Evolutionary conservation across 2,888 invertebrate species (phyloP), one percentile per base, ranked within the genome.

Genomic region (Leucania comma): DNA sequence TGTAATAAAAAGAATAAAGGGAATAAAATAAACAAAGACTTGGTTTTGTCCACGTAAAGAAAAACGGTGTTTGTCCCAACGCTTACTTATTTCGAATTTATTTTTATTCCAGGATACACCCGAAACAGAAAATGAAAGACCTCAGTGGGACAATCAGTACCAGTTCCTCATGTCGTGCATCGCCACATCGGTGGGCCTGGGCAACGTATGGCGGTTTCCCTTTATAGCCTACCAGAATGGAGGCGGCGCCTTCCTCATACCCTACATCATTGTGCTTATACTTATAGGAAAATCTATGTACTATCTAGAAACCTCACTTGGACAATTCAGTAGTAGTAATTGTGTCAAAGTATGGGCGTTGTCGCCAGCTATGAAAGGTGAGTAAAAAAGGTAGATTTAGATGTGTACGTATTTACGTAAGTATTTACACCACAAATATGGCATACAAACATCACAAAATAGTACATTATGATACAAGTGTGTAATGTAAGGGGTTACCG

Each of bases 261-360:
- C 98, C 0, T 98, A 98, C 89, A 96, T 98, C 50, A 96, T 97
- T 50, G 97, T 97, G 3, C 92, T 98, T 26, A 89, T 97, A 51
- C 87, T 98, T 57, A 97, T 98, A 77, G 98, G 98, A 66, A 97
- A 98, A 84, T 98, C 98, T 0, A 97, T 98, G 94, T 98, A 98
- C 89, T 98, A 98, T 87, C 93, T 99, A 89, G 98, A 99, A 94
- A 97, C 98, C 91, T 96, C 97, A 1, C 93, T 98, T 10, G 98
- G 98, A 6, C 98, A 99, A 91, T 99, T 98, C 89, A 97, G 97
- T 66, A 97, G 97, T 82, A 97, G 97, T 86, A 98, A 98, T 68
- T 97, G 98, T 56, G 97, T 98, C 1, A 97, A 97, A 90, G 96
- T 98, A 58, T 97, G 97, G 97, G 93, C 96, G 3, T 85, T 97